Evolutionary conservation across 2,888 invertebrate species (phyloP).

Genomic region (Apodemia zela): DNA sequence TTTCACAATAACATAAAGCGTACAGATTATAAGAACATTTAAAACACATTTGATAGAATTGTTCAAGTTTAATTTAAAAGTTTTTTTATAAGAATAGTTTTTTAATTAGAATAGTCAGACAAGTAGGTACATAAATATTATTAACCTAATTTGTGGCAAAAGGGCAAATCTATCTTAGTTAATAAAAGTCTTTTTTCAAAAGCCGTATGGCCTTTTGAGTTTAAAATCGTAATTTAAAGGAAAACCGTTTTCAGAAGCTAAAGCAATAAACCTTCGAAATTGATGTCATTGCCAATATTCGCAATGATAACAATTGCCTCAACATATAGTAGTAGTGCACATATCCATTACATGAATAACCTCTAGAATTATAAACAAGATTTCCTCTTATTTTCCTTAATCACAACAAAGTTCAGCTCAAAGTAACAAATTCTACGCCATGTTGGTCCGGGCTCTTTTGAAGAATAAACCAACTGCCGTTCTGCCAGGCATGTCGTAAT

Average conservation of each 20-base stretch:
- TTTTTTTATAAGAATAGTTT: too few relatives aligned
- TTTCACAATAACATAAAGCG: too few relatives aligned
- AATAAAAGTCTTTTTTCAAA: not conserved
- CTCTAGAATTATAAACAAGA: conserved; percentile 2
- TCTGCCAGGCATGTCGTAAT: too few relatives aligned
- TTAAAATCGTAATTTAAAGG: not conserved
- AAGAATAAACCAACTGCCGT: too few relatives aligned
- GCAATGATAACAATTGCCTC: not conserved
- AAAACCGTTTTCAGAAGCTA: conserved; percentile 14
- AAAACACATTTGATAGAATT: too few relatives aligned
- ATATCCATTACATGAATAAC: conserved; percentile 2
- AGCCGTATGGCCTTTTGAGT: not conserved
- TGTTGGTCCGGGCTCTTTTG: too few relatives aligned
- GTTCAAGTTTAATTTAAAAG: not conserved
- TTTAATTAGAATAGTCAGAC: too few relatives aligned
- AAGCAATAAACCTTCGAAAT: conserved; percentile 7
- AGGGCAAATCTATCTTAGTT: not conserved
- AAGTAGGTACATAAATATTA: too few relatives aligned
- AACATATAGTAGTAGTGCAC: not conserved
- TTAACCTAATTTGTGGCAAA: too few relatives aligned
- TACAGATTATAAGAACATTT: too few relatives aligned
- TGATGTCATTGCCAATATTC: conserved; percentile 8
- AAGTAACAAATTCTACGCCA: too few relatives aligned
- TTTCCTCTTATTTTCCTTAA: not conserved
- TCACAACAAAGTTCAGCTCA: not conserved